Evolutionary conservation across 2,113 vertebrate species (phyloP).

Genomic region (Furnarius figulus): DNA sequence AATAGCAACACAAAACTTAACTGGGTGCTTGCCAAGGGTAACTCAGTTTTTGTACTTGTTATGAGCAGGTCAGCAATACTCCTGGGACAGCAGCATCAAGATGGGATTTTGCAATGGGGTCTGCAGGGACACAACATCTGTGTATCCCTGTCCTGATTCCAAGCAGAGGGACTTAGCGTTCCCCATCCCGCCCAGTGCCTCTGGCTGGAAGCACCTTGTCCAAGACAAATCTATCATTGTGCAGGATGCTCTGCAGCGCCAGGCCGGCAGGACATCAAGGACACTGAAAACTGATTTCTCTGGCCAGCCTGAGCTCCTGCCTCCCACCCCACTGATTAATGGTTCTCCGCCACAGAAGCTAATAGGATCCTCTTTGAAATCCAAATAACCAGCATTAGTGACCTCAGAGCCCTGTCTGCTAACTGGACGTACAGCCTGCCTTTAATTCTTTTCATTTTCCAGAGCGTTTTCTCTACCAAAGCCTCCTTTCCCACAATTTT

Average conservation of each 20-base stretch:
- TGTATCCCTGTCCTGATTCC: neutral
- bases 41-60: neutral
- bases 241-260: neutral
- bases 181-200: fast-evolving
- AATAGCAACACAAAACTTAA: neutral
- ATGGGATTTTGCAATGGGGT: neutral
- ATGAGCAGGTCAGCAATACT: neutral
- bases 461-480: neutral
- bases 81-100: neutral
- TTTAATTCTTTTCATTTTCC: neutral
- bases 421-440: neutral
- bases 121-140: neutral
- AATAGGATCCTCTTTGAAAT: constrained; percentile 53
- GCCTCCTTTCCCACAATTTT: neutral
- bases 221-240: constrained; percentile 19
- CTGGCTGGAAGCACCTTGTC: neutral
- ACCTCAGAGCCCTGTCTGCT: constrained; percentile 27
- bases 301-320: constrained; percentile 4
- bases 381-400: constrained; percentile 46
- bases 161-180: neutral
- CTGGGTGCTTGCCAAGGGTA: neutral
- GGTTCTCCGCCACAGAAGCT: neutral
- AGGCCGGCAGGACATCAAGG: constrained; percentile 31
- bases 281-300: constrained; percentile 40
- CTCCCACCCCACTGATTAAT: constrained; percentile 28